A percentile compares a stretch with the other conserved stretches of the same genome.
Conservation (phyloP, 1,140 invertebrate genomes). For the Aphidius gifuensis region DNA sequence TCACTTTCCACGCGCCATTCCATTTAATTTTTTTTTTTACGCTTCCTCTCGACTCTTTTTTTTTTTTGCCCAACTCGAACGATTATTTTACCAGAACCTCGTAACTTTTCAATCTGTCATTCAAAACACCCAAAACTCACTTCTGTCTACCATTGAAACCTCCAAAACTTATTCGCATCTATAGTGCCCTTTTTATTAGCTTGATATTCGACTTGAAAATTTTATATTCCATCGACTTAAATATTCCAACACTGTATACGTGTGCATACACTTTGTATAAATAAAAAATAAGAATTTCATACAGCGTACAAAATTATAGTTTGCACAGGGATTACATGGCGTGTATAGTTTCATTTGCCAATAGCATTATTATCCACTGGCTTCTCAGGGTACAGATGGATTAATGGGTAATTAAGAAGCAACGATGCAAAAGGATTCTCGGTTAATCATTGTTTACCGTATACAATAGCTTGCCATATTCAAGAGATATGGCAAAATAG, state of each 20-base stretch:
- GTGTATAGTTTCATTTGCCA: too few relatives aligned
- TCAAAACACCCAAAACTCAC: background rate
- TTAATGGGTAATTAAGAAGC: slow-evolving; percentile 32
- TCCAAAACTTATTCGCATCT: too few relatives aligned
- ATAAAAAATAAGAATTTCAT: too few relatives aligned
- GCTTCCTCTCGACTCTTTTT: background rate
- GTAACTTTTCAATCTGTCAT: slow-evolving; percentile 25
- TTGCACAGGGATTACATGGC: too few relatives aligned
- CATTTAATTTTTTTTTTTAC: background rate
- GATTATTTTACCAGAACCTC: slow-evolving; percentile 19
- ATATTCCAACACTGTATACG: too few relatives aligned
- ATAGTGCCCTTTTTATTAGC: too few relatives aligned
- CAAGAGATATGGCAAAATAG: slow-evolving; percentile 1
- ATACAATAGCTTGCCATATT: slow-evolving; percentile 29
- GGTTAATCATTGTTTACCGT: slow-evolving; percentile 35
- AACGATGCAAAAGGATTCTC: slow-evolving; percentile 23
- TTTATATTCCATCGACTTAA: too few relatives aligned
- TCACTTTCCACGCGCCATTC: slow-evolving; percentile 20
- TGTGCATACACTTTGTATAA: too few relatives aligned
- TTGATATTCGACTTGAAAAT: too few relatives aligned
- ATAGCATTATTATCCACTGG: too few relatives aligned
- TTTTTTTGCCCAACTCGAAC: slow-evolving; percentile 1
- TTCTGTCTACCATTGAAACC: too few relatives aligned
- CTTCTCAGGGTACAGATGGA: slow-evolving; percentile 3
- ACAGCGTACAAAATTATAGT: too few relatives aligned